These are phyloP conservation scores for Periparus ater DNA, from an alignment of 2,797 vertebrate species.

Conservation along the genomic window DNA sequence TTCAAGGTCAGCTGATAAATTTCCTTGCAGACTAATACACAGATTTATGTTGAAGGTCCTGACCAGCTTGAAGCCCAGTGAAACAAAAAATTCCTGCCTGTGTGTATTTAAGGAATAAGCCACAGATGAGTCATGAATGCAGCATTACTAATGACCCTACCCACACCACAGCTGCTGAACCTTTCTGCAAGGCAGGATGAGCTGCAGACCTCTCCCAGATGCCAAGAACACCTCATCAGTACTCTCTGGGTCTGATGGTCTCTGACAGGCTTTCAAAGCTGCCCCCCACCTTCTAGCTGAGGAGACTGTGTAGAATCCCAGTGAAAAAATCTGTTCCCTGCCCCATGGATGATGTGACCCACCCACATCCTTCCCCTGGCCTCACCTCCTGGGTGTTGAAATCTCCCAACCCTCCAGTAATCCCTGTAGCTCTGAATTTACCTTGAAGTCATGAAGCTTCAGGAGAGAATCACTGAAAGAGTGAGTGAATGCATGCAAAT, in stretches of 20 bases:
- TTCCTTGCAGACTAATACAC: not conserved
- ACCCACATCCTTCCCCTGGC: not conserved
- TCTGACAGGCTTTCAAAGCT: conserved; percentile 12
- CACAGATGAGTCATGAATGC: conserved; percentile 57
- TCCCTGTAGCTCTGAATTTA: not conserved
- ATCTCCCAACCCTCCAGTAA: not conserved
- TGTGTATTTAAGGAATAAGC: conserved; percentile 53
- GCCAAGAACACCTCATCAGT: conserved; percentile 8
- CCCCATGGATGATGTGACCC: not conserved
- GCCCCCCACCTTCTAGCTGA: not conserved
- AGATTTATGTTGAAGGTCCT: not conserved
- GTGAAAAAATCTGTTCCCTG: not conserved
- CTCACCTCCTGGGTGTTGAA: not conserved
- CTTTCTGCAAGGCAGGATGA: conserved; percentile 24
- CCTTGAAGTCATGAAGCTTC: not conserved
- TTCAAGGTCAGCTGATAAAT: not conserved
- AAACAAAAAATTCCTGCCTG: conserved; percentile 23
- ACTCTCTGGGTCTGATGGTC: not conserved
- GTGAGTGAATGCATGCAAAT: not conserved
- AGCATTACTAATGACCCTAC: conserved; percentile 66
- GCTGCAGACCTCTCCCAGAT: conserved; percentile 38
- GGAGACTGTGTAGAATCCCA: not conserved
- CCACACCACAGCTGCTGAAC: conserved; percentile 60
- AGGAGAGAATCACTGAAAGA: not conserved
- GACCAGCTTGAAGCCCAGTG: not conserved